Evolutionary conservation across 2,113 vertebrate species (phyloP).

Genomic region (Chloropsis hardwickii): DNA sequence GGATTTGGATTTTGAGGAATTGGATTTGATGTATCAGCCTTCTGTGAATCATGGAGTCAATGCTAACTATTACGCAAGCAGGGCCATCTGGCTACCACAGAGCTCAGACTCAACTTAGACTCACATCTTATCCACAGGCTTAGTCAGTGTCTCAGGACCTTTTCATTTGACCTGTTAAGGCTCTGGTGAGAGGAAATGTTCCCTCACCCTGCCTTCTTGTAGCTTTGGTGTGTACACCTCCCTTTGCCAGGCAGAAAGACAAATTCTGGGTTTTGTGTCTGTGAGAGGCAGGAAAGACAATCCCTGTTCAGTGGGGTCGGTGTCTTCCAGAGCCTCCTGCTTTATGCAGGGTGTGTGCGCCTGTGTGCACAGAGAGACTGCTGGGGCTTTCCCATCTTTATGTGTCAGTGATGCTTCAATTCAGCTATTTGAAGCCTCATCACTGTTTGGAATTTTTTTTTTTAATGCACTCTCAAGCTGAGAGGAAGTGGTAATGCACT

Average conservation of each 20-base stretch:
- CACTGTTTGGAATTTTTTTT: not conserved
- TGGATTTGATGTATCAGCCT: too few species aligned
- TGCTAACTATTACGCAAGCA: too few species aligned
- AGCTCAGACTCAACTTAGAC: not conserved
- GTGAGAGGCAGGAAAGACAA: not conserved
- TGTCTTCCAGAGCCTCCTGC: not conserved
- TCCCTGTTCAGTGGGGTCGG: fast-evolving
- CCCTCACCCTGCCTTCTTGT: fast-evolving
- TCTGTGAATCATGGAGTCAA: too few species aligned
- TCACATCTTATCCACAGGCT: not conserved
- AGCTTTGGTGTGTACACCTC: not conserved
- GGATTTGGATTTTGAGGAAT: too few species aligned
- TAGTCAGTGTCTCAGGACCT: not conserved
- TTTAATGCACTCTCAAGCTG: not conserved
- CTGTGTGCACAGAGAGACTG: not conserved
- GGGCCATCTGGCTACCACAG: too few species aligned
- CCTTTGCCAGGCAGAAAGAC: not conserved
- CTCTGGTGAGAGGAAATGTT: not conserved
- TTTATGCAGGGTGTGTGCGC: not conserved
- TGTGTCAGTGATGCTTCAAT: not conserved
- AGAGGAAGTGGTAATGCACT: not conserved
- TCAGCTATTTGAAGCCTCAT: not conserved
- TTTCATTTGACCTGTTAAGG: not conserved
- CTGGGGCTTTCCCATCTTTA: not conserved
- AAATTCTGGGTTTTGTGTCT: not conserved